Percentiles rank a stretch among this genome's conserved stretches.
Conservation (phyloP, 2,888 invertebrate genomes). For the Anthoptus insignis region DNA sequence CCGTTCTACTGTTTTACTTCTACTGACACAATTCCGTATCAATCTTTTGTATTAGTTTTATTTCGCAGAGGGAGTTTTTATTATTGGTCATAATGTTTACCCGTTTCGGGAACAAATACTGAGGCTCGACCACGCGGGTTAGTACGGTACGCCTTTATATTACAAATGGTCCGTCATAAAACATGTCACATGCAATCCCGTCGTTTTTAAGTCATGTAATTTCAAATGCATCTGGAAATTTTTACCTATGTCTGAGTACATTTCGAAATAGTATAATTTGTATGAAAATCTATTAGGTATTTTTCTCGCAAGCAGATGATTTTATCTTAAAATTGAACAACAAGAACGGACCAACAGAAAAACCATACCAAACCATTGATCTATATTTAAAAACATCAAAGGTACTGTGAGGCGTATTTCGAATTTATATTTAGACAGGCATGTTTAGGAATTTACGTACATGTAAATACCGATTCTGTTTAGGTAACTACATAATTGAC, state of each 20-base stretch:
- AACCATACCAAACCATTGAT: too few relatives aligned
- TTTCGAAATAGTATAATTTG: neutral
- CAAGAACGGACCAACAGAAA: too few relatives aligned
- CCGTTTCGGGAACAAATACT: slow-evolving; percentile 8
- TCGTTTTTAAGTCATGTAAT: neutral
- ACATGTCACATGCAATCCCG: neutral
- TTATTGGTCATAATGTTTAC: slow-evolving; percentile 18
- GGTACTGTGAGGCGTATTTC: too few relatives aligned
- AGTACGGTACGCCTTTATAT: neutral
- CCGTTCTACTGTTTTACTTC: slow-evolving; percentile 2
- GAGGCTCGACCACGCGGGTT: neutral
- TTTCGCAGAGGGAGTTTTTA: slow-evolving; percentile 11
- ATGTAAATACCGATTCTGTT: too few relatives aligned
- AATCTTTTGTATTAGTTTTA: slow-evolving; percentile 29
- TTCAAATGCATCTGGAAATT: neutral
- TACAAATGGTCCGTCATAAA: neutral
- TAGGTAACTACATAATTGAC: too few relatives aligned
- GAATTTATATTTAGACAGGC: too few relatives aligned
- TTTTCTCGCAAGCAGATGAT: too few relatives aligned
- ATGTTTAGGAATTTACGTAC: too few relatives aligned
- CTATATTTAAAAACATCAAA: too few relatives aligned
- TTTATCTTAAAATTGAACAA: too few relatives aligned
- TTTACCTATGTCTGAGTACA: neutral
- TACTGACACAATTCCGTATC: slow-evolving; percentile 15
- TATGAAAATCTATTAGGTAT: too few relatives aligned